These are phyloP conservation scores for Pollimyrus isidori DNA, from an alignment of 2,113 vertebrate species.

Conservation along the genomic window DNA sequence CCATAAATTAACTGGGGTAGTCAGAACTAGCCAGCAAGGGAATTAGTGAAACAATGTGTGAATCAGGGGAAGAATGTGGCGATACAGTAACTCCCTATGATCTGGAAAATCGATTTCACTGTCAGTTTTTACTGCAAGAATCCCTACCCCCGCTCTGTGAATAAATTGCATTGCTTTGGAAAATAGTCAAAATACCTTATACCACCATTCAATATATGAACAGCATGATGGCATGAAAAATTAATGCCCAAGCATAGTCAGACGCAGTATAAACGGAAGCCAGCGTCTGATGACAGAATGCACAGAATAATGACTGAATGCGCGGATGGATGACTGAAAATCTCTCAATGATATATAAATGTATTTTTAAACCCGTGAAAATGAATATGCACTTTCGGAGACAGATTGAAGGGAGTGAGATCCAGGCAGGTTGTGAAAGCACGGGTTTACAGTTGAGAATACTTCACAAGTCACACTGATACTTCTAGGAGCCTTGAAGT, in stretches of 20 bases:
- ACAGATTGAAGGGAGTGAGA: not conserved
- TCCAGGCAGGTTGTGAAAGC: not conserved
- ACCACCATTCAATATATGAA: not conserved
- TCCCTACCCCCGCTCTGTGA: not conserved
- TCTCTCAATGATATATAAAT: not conserved
- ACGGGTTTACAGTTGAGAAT: not conserved
- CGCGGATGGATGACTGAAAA: not conserved
- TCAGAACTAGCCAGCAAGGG: not conserved
- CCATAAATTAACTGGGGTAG: not conserved
- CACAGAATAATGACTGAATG: not conserved
- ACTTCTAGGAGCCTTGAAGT: not conserved
- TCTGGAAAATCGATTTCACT: not conserved
- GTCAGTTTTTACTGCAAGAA: not conserved
- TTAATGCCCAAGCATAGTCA: not conserved
- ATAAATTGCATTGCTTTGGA: not conserved
- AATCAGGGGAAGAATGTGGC: not conserved
- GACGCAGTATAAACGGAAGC: not conserved
- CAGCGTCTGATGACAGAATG: not conserved
- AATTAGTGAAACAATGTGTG: not conserved
- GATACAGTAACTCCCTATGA: not conserved
- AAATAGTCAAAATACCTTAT: not conserved
- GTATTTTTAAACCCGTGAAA: not conserved
- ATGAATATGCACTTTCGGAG: not conserved
- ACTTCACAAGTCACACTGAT: constrained; percentile 9
- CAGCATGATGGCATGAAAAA: not conserved